Base-by-base conservation (phyloP, 1,140 invertebrate genomes). In the Drosophila miranda region DNA sequence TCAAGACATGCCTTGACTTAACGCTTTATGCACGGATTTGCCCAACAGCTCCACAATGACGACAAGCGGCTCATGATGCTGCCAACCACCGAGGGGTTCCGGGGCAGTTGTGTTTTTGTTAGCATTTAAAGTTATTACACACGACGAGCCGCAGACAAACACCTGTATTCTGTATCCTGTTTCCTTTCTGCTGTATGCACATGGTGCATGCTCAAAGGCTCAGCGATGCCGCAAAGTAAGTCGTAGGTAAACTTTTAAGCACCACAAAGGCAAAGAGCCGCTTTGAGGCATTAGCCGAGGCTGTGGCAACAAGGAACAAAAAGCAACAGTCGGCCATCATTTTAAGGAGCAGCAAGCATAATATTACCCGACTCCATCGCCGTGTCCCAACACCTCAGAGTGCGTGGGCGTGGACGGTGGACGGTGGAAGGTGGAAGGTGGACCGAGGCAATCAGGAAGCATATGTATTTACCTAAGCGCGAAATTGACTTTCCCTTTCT, bases 21-120 rank as follows among this genome's bases (percentile, higher is more conserved):
- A 68, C 74, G 82, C 77, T 70, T 84, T 75, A 66, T 87, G 82
- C 58, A 78, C 75, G 81, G 82, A 81, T 86, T 87, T 86, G 68
- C 38, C 73, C 11, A 55, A 62, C 38, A 56, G 46, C 42, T 54
- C 56, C 49, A 53, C 54, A 43, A 59, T 51, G 46, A 50, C 58
- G 53, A 80, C 63, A 86, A 66, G 70, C 62, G 68, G 78, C 74
- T 59, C 56, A 64, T n/a, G 42, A 41, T 26, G 14, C 13, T 34
- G 50, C 43, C 28, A 34, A 49, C 45, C 61, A 58, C 67, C 60
- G 73, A 77, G 75, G 51, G 55, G 34, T 38, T 2, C 11, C 11
- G 34, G 13, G 34, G 11, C 4, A 13, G 34, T 4, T 34, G 30
- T 2, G 28, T 28, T 70, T 70, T 75, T 87, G 81, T 87, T 87